Base-by-base conservation (phyloP, 2,888 invertebrate genomes). In the Aphodius sticticus region DNA sequence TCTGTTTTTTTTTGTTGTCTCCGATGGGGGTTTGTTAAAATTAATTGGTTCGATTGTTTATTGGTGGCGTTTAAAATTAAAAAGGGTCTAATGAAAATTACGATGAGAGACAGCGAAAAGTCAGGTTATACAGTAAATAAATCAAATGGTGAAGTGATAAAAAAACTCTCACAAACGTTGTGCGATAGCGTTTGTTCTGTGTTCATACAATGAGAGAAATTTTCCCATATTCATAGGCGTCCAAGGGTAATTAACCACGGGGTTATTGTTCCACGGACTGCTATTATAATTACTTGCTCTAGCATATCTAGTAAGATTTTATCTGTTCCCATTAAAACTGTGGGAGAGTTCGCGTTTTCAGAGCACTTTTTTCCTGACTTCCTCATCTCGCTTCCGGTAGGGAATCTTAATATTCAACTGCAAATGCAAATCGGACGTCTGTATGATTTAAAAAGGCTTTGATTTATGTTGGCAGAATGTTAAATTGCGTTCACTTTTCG, bases 171-270 rank as follows among this genome's bases (percentile, higher is more conserved):
- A 53, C 53, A 53, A 53, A 53, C 1, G 53, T 26, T 26, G 3
- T 26, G 26, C 26, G 26, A 2, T 26, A 26, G 26, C 26, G 26
- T 26, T 26, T 26, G 26, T 26, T 26, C 26, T 26, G 26, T 1
- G 3, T 26, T 26, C 26, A 26, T 26, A 26, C 26, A 26, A 26
- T 12, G 53, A 53, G 53, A 53, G 53, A 53, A 53, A 53, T 53
- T 53, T 53, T 53, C 53, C 53, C 53, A 53, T 53, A 53, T 53
- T 53, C 53, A 53, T 53, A 53, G 53, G 53, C 53, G 53, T 53
- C 9, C 53, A 53, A 53, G 53, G 53, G 53, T 53, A 53, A 53
- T 53, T 53, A 53, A 53, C 53, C 53, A 5, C 53, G 53, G 53
- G 53, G 53, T 53, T 53, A 53, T 53, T 53, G 53, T 53, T 53